Base-by-base conservation (phyloP, 1,140 invertebrate species). In the Maniola jurtina region DNA sequence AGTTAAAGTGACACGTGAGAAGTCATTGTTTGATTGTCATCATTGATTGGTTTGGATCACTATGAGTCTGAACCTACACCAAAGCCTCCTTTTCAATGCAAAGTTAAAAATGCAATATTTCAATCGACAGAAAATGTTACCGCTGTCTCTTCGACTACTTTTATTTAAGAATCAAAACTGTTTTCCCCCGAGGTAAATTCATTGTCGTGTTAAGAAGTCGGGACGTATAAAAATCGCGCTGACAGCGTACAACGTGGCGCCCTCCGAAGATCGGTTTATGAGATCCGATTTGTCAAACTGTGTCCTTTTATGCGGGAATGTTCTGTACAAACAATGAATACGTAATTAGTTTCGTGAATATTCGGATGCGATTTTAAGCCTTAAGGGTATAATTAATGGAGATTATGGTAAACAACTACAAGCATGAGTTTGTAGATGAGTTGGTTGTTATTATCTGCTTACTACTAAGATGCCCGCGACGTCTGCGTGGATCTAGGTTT, bases 141-240 rank as follows among this genome's bases (percentile, higher is more conserved):
- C 40, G 40, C 14, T 6, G 47, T 14, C 47, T 48, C 47, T 48
- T 48, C 10, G 11, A 11, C 47, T 48, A n/a, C n/a, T n/a, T n/a
- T 6, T 34, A 34, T 14, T 14, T 14, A 54, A 54, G 50, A 34
- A 16, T 34, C 11, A 34, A 57, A 40, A 57, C 45, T 56, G 61
- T 64, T 64, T 64, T 47, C 14, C n/a, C 35, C 2, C 54, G 56
- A 67, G 60, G 1, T 25, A 25, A 25, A 79, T 76, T 63, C 67
- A 76, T 76, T 64, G 70, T 65, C 70, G 48, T 69, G 60, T 66
- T 68, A 60, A 57, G 57, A 65, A 62, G 68, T 45, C 66, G 63
- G 64, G 73, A 75, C 75, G 52, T 78, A 76, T 80, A 82, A 82
- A 82, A 80, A 79, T 82, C 72, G 74, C 72, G 72, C 47, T 75